Evolutionary conservation across 2,797 vertebrate genomes (phyloP).

Genomic region (Potorous gilbertii): DNA sequence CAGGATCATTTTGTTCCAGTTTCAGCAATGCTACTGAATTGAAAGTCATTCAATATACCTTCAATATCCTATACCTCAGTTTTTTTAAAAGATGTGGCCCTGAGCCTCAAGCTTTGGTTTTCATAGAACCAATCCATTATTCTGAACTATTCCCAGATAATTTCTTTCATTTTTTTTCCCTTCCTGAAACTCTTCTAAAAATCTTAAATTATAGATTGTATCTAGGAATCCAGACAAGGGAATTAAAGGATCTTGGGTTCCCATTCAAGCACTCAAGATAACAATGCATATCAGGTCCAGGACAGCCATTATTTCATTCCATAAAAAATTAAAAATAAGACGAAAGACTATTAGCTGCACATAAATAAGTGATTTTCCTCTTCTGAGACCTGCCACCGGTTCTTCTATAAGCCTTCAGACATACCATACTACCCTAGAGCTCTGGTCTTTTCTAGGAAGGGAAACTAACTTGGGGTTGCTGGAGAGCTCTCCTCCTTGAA

Average conservation of each 20-base stretch:
- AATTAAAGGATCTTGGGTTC: neutral
- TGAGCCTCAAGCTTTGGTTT: neutral
- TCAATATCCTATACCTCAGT: neutral
- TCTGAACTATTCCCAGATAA: neutral
- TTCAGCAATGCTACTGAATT: neutral
- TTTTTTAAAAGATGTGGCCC: neutral
- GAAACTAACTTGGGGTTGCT: neutral
- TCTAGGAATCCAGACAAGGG: neutral
- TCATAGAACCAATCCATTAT: neutral
- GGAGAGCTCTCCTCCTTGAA: neutral
- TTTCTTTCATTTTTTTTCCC: neutral
- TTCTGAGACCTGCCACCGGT: neutral
- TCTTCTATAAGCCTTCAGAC: neutral
- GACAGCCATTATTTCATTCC: neutral
- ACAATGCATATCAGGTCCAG: neutral
- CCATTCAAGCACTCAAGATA: neutral
- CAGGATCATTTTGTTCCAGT: neutral
- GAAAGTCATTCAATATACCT: neutral
- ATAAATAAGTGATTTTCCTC: neutral
- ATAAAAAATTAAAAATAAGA: neutral
- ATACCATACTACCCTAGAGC: neutral
- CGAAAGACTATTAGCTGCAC: neutral
- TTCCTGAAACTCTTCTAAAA: neutral
- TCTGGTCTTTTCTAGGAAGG: neutral
- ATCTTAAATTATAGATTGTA: neutral